phyloP scores from a whole-genome alignment of 2,113 vertebrate genomes.

The Misgurnus mizolepis region DNA sequence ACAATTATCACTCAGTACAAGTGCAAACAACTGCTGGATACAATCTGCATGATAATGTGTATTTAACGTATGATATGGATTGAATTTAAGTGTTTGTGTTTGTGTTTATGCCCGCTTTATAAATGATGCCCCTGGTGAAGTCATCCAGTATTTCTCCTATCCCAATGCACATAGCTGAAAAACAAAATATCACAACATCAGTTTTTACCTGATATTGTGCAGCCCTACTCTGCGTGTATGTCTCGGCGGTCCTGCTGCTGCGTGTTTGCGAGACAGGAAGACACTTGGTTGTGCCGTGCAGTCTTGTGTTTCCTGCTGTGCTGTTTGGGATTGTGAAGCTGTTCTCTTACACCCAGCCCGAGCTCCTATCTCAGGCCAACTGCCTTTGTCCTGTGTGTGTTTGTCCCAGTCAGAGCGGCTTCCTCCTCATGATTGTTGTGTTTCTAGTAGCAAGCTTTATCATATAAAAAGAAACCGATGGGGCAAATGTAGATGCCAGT shows the following conservation, averaged over 20 bases:
- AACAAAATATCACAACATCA: too few species aligned
- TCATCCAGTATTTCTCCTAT: too few species aligned
- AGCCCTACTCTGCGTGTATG: too few species aligned
- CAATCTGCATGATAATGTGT: too few species aligned
- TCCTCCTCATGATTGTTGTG: slow-evolving; percentile 18
- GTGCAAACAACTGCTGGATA: too few species aligned
- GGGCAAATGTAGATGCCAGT: background rate
- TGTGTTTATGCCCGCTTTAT: too few species aligned
- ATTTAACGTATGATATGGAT: too few species aligned
- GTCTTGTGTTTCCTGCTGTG: slow-evolving; percentile 54
- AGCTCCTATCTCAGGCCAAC: background rate
- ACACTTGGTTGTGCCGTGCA: slow-evolving; percentile 38
- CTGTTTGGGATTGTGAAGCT: slow-evolving; percentile 40
- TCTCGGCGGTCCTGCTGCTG: background rate
- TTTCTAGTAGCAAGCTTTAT: background rate
- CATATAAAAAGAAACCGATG: slow-evolving; percentile 10
- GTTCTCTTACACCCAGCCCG: slow-evolving; percentile 7
- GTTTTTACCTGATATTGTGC: too few species aligned
- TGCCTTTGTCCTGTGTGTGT: slow-evolving; percentile 30
- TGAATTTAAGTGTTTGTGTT: too few species aligned
- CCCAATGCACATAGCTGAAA: too few species aligned
- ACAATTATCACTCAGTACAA: too few species aligned
- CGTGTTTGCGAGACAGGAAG: slow-evolving; percentile 44
- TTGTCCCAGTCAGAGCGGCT: background rate
- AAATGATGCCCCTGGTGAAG: too few species aligned